Evolutionary conservation across 2,888 invertebrate species (phyloP).

Genomic region (Melinaea menophilus): DNA sequence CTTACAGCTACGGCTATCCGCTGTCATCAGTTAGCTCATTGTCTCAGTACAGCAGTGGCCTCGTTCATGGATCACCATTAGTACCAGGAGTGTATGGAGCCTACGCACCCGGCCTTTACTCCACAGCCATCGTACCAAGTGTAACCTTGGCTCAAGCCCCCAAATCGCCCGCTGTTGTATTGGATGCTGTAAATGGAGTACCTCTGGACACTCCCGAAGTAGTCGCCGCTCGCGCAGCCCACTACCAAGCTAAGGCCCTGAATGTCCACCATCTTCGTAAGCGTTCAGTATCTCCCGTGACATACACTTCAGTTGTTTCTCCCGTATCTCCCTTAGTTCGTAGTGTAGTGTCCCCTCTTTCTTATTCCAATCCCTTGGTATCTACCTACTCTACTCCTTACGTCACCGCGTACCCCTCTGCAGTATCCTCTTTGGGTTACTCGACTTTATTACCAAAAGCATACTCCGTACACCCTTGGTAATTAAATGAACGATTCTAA

Average conservation of each 20-base stretch:
- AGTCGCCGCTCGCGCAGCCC: slow-evolving; percentile 67
- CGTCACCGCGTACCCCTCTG: slow-evolving; percentile 30
- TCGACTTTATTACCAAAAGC: slow-evolving; percentile 27
- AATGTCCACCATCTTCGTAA: slow-evolving; percentile 63
- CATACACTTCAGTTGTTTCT: slow-evolving; percentile 44
- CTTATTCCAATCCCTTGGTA: slow-evolving; percentile 41
- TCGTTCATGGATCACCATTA: slow-evolving; percentile 47
- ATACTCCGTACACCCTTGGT: slow-evolving; percentile 59
- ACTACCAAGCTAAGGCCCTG: slow-evolving; percentile 68
- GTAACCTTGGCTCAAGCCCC: slow-evolving; percentile 52
- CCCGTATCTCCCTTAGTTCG: slow-evolving; percentile 49
- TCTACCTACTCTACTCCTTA: slow-evolving; percentile 43
- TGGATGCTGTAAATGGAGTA: slow-evolving; percentile 66
- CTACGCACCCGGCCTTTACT: slow-evolving; percentile 28
- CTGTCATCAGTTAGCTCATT: slow-evolving; percentile 40
- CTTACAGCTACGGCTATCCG: slow-evolving; percentile 43
- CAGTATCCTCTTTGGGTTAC: slow-evolving; percentile 10
- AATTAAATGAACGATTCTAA: slow-evolving; percentile 27
- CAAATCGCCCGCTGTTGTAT: slow-evolving; percentile 65
- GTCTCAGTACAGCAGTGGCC: slow-evolving; percentile 49
- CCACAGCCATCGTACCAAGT: slow-evolving; percentile 35
- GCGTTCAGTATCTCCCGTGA: slow-evolving; percentile 48
- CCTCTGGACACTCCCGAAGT: slow-evolving; percentile 73
- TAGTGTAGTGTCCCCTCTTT: slow-evolving; percentile 36
- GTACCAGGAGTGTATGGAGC: slow-evolving; percentile 41